Conservation (phyloP, 2,113 vertebrate species). For the Eolophus roseicapilla region DNA sequence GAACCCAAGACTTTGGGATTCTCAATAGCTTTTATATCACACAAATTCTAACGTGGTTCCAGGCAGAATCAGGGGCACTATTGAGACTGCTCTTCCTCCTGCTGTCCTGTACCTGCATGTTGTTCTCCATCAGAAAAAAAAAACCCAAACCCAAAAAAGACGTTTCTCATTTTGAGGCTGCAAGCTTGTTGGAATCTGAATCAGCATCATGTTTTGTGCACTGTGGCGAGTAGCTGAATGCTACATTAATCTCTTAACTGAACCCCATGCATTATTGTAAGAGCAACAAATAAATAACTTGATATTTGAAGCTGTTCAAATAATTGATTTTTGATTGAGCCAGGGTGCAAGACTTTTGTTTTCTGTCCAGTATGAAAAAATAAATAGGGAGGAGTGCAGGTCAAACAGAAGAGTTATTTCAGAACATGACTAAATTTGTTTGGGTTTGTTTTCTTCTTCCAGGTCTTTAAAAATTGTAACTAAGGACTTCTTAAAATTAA, state of each 20-base stretch:
- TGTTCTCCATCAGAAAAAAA: neutral
- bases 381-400: neutral
- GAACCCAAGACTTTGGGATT: neutral
- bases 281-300: neutral
- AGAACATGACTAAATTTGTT: neutral
- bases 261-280: neutral
- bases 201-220: neutral
- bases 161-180: neutral
- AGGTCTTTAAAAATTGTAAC: neutral
- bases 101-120: neutral
- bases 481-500: neutral
- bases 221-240: neutral
- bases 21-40: neutral
- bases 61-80: neutral
- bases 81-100: neutral
- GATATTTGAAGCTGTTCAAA: neutral
- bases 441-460: neutral
- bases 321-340: conserved; percentile 24
- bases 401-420: neutral
- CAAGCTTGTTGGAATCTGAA: neutral
- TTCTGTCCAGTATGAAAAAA: neutral
- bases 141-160: neutral
- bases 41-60: neutral
- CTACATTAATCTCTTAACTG: neutral
- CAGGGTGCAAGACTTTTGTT: neutral